phyloP scores from a whole-genome alignment of 1,140 invertebrate genomes.

The Caenorhabditis tropicalis region DNA sequence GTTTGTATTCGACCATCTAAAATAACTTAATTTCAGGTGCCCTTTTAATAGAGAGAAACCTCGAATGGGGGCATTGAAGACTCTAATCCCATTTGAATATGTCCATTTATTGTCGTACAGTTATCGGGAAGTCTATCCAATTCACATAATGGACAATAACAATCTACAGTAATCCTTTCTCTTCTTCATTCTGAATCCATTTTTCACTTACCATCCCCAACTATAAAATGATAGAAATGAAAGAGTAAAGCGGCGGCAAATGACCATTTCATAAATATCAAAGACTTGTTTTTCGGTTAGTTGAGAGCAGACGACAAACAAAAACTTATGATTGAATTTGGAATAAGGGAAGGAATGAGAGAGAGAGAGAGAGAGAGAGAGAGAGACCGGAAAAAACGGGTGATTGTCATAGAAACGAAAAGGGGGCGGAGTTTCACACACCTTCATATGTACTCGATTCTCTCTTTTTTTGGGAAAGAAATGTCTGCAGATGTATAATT shows the following conservation, averaged over 20 bases:
- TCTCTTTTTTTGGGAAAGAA: too few relatives aligned
- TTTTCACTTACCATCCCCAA: neutral
- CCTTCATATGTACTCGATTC: neutral
- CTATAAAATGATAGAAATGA: neutral
- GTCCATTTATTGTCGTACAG: neutral
- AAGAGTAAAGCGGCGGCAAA: neutral
- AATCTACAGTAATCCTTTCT: neutral
- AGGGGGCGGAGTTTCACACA: neutral
- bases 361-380: too few relatives aligned
- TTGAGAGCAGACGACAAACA: neutral
- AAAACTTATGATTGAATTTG: slow-evolving; percentile 20
- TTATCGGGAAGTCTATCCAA: slow-evolving; percentile 18
- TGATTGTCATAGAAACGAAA: slow-evolving; percentile 32
- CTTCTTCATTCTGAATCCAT: neutral
- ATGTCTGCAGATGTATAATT: too few relatives aligned
- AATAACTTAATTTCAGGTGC: neutral
- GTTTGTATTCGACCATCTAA: slow-evolving; percentile 31
- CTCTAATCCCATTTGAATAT: slow-evolving; percentile 17
- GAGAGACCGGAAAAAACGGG: neutral
- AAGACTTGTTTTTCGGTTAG: neutral
- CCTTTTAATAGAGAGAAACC: too few relatives aligned
- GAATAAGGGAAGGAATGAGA: too few relatives aligned
- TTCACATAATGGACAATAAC: slow-evolving; percentile 21
- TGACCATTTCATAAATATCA: slow-evolving; percentile 18
- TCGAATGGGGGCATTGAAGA: slow-evolving; percentile 14